A percentile compares a stretch with the other conserved stretches of the same genome.
Evolutionary conservation across 2,888 invertebrate genomes (phyloP).

Genomic region (Ischnura elegans): DNA sequence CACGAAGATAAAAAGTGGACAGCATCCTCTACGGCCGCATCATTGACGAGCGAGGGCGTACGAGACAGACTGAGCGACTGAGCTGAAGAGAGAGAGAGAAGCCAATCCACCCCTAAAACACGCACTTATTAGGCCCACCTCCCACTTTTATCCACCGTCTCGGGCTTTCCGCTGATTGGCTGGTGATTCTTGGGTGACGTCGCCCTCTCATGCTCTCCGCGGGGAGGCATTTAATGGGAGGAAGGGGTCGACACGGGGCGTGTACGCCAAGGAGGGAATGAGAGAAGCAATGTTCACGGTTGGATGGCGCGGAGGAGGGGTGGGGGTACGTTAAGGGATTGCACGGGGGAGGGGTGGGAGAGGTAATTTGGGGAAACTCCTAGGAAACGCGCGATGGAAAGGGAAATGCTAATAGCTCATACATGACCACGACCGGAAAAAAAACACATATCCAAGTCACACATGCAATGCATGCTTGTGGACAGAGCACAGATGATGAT

Average conservation of each 20-base stretch:
- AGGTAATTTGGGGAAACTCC: background rate
- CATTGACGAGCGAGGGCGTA: background rate
- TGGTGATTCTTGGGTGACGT: constrained; percentile 45
- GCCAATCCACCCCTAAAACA: no score
- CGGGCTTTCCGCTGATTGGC: constrained; percentile 42
- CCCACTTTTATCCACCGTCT: background rate
- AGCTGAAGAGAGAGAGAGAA: background rate
- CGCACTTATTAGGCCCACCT: background rate
- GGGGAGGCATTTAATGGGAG: background rate
- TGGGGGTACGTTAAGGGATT: background rate
- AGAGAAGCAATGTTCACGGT: background rate
- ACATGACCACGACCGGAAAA: background rate
- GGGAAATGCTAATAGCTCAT: background rate
- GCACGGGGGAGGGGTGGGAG: background rate
- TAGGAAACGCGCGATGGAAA: background rate
- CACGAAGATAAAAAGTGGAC: constrained; percentile 41
- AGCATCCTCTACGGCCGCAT: background rate
- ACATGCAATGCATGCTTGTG: no score
- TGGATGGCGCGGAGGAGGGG: background rate
- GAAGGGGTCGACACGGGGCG: background rate
- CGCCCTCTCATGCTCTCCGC: background rate
- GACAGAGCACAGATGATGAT: no score
- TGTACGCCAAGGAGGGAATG: background rate
- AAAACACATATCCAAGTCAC: no score
- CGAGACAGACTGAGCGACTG: constrained; percentile 6